A percentile compares a stretch with the other conserved stretches of the same genome.
phyloP scores from a whole-genome alignment of 1,140 invertebrate species.

The Chrysoperla carnea region DNA sequence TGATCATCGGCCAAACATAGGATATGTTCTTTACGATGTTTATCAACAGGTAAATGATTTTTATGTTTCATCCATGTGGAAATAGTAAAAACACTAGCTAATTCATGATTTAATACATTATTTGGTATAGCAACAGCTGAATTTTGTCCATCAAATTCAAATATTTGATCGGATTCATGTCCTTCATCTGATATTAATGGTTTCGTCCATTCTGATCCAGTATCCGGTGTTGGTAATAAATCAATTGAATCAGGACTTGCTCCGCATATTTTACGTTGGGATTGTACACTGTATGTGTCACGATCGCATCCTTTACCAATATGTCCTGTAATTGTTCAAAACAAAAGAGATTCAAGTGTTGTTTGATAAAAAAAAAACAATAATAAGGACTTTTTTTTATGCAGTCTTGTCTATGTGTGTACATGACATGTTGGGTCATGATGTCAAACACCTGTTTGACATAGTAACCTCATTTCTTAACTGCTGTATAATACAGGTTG shows the following conservation, averaged over 20 bases:
- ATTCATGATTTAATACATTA: slow-evolving; percentile 49
- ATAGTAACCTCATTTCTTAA: too few species aligned
- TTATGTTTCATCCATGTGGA: slow-evolving; percentile 87
- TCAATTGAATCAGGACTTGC: slow-evolving; percentile 45
- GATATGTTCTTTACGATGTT: slow-evolving; percentile 86
- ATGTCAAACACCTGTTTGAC: too few species aligned
- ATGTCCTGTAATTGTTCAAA: slow-evolving; percentile 25
- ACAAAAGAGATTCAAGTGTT: slow-evolving; percentile 34
- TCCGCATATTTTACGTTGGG: slow-evolving; percentile 81
- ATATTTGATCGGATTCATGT: slow-evolving; percentile 76
- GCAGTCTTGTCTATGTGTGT: too few species aligned
- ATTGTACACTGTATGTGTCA: slow-evolving; percentile 76
- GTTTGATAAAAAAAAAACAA: slow-evolving; percentile 17
- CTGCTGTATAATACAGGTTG: too few species aligned
- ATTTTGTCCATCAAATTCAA: slow-evolving; percentile 78
- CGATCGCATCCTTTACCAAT: slow-evolving; percentile 84
- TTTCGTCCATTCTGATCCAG: slow-evolving; percentile 70
- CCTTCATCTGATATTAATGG: slow-evolving; percentile 79
- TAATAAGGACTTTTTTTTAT: too few species aligned
- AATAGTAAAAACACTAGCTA: slow-evolving; percentile 70
- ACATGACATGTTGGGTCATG: too few species aligned
- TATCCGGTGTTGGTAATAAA: slow-evolving; percentile 68
- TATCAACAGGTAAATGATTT: slow-evolving; percentile 41
- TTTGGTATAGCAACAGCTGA: slow-evolving; percentile 74
- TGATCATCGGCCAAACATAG: slow-evolving; percentile 93